Percentiles rank a stretch among this genome's conserved stretches.
Evolutionary conservation across 2,888 invertebrate species (phyloP).

Genomic region (Barypeithes pellucidus): DNA sequence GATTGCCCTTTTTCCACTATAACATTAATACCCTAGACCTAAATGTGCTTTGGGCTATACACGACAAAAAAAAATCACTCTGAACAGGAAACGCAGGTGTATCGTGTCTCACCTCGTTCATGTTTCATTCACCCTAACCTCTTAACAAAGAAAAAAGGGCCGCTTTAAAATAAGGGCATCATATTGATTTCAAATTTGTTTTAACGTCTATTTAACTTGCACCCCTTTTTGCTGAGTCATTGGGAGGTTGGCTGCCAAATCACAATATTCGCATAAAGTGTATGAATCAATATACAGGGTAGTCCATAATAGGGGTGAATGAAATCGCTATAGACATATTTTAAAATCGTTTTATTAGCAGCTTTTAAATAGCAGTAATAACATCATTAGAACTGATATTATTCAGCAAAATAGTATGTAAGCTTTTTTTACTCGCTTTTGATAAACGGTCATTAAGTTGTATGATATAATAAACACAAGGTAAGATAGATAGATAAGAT

Average conservation of each 20-base stretch:
- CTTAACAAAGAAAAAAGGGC: constrained; percentile 16
- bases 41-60: not conserved
- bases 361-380: too few relatives aligned
- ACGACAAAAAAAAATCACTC: constrained; percentile 5
- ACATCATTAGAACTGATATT: too few relatives aligned
- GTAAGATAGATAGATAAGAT: too few relatives aligned
- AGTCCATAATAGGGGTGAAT: not conserved
- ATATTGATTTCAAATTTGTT: constrained; percentile 29
- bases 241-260: constrained; percentile 6
- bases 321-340: too few relatives aligned
- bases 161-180: constrained; percentile 14
- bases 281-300: not conserved
- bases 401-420: too few relatives aligned
- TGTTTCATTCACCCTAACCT: constrained; percentile 18
- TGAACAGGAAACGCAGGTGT: constrained; percentile 24
- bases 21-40: too few relatives aligned
- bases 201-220: constrained; percentile 31
- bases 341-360: too few relatives aligned
- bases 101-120: constrained; percentile 22
- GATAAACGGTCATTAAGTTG: too few relatives aligned
- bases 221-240: constrained; percentile 34
- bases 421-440: too few relatives aligned
- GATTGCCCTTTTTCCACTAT: too few relatives aligned
- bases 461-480: too few relatives aligned
- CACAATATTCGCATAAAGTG: constrained; percentile 20